phyloP scores from a whole-genome alignment of 2,888 invertebrate genomes.

The Volucella bombylans region DNA sequence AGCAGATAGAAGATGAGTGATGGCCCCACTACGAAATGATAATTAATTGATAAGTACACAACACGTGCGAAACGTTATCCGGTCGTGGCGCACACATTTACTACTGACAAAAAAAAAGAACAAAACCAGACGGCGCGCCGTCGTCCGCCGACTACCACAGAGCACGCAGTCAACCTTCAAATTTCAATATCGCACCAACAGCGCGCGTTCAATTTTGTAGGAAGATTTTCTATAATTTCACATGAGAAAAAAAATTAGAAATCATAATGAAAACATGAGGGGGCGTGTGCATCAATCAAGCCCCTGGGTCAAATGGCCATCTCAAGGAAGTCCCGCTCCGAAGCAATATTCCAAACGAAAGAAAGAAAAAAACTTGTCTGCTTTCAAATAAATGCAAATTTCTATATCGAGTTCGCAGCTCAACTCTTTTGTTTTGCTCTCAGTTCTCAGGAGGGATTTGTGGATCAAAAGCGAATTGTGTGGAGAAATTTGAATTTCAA shows the following conservation, averaged over 20 bases:
- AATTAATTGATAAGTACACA: constrained; percentile 59
- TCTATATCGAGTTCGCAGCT: constrained; percentile 52
- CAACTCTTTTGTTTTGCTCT: constrained; percentile 64
- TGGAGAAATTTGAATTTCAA: constrained; percentile 70
- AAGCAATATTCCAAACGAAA: constrained; percentile 5
- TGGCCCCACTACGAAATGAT: constrained; percentile 15
- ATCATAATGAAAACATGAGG: constrained; percentile 40
- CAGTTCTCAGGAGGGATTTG: neutral
- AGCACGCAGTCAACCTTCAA: neutral
- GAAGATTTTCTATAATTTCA: constrained; percentile 22
- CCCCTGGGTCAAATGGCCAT: constrained; percentile 39
- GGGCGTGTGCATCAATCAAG: constrained; percentile 56
- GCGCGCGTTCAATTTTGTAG: constrained; percentile 17
- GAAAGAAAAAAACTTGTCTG: constrained; percentile 36
- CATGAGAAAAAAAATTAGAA: neutral
- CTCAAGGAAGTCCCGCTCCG: neutral
- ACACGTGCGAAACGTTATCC: constrained; percentile 17
- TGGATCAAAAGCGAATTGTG: constrained; percentile 7
- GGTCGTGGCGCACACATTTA: neutral
- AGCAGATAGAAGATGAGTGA: too few species aligned
- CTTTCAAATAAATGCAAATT: constrained; percentile 72
- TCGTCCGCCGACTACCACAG: neutral
- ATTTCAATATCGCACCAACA: constrained; percentile 51
- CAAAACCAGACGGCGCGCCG: constrained; percentile 5
- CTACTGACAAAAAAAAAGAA: neutral